Evolutionary conservation across 2,797 vertebrate species (phyloP), one percentile per base, ranked within the genome.

Genomic region (Coluber constrictor): DNA sequence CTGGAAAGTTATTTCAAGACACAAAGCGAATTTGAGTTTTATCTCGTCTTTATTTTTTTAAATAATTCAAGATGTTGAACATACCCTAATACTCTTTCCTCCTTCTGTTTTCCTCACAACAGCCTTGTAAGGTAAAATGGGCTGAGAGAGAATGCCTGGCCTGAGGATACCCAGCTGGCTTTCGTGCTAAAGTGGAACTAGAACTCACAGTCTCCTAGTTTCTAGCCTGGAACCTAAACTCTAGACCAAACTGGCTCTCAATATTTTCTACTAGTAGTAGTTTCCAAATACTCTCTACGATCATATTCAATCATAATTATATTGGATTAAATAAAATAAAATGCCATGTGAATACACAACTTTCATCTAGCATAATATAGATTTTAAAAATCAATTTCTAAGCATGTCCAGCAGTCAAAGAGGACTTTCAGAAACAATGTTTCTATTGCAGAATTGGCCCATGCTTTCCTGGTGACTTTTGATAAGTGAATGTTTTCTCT

Each of bases 401-500:
- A 93, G 87, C 47, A 51, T 27, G 20, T 89, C 70, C 32, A 63
- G 51, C 9, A 32, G 27, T 66, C 86, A 63, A 91, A 37, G 56
- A 88, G 57, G 61, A 27, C n/a, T 23, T 3, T 47, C 12, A 56
- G 92, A 88, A 90, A n/a, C 63, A 83, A 66, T 51, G 5, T 12
- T 91, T 90, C 54, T 55, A 25, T 70, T 88, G 47, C 29, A 32
- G 29, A 91, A 63, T 55, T 92, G 54, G 61, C 60, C 90, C 23
- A n/a, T 29, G 37, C 47, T 70, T 94, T 88, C 70, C 87, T 60
- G 60, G 60, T 79, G 92, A 93, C 74, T 43, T 90, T 86, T 18
- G 54, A 86, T 37, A 91, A 91, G 87, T 59, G 87, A 92, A 59
- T 86, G 90, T 43, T 87, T 89, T 89, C 89, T 92, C 54, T 86